Evolutionary conservation across 2,113 vertebrate species (phyloP).

Genomic region (Diphyllodes magnificus): DNA sequence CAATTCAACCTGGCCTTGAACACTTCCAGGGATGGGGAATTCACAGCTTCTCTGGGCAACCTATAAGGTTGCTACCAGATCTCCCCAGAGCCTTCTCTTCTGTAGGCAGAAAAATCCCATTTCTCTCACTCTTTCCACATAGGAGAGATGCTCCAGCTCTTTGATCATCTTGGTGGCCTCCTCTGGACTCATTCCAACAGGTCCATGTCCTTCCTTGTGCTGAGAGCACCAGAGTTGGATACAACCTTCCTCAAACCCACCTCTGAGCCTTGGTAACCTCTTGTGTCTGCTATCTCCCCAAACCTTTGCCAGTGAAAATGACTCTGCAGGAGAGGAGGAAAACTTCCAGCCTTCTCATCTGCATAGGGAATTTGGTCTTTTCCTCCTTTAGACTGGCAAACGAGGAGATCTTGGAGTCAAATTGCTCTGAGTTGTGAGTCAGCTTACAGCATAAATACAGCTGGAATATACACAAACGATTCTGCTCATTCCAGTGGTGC

Average conservation of each 20-base stretch:
- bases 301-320: neutral
- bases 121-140: neutral
- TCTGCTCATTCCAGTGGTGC: conserved; percentile 35
- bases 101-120: neutral
- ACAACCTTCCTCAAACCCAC: neutral
- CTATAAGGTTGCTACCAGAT: neutral
- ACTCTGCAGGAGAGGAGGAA: neutral
- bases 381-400: neutral
- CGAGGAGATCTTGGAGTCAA: neutral
- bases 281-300: neutral
- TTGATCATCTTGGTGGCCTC: neutral
- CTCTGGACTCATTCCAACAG: neutral
- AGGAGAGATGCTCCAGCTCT: neutral
- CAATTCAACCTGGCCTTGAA: neutral
- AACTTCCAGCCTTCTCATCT: neutral
- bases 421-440: conserved; percentile 22
- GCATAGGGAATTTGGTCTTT: neutral
- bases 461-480: conserved; percentile 12
- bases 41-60: neutral
- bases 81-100: neutral
- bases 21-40: neutral
- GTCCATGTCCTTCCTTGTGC: neutral
- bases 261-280: neutral
- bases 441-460: conserved; percentile 37
- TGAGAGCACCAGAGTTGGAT: neutral